Evolutionary conservation across 2,888 invertebrate species (phyloP).

Genomic region (Myathropa florea): DNA sequence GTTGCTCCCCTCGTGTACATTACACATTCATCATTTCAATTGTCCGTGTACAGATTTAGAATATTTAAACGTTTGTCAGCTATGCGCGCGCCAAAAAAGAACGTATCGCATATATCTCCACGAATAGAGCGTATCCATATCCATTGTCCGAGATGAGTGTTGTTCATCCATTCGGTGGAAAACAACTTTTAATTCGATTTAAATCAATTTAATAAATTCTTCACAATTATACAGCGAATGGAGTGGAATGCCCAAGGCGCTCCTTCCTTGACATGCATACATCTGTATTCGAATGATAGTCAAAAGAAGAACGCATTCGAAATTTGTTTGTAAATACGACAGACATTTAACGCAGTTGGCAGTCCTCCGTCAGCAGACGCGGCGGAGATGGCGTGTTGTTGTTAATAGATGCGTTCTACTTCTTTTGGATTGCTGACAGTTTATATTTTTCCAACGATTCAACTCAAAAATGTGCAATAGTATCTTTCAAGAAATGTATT

Average conservation of each 20-base stretch:
- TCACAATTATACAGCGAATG: constrained; percentile 43
- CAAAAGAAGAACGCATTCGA: constrained; percentile 23
- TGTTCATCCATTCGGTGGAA: constrained; percentile 33
- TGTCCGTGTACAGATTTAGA: constrained; percentile 65
- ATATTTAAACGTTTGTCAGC: constrained; percentile 59
- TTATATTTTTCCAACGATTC: background rate
- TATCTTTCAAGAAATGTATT: background rate
- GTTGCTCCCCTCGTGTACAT: constrained; percentile 40
- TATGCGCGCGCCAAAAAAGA: constrained; percentile 57
- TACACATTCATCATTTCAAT: constrained; percentile 64
- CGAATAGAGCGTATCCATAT: background rate
- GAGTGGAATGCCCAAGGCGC: background rate
- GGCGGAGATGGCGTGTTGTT: background rate
- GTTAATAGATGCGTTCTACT: constrained; percentile 32
- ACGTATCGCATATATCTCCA: background rate
- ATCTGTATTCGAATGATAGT: background rate
- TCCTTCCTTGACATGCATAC: background rate
- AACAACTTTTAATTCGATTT: constrained; percentile 65
- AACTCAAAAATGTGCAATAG: background rate
- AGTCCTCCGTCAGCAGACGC: background rate
- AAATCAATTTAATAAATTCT: constrained; percentile 70
- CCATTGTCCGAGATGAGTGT: constrained; percentile 37
- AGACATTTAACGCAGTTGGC: background rate
- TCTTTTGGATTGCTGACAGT: constrained; percentile 25
- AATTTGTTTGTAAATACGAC: constrained; percentile 5